Base-by-base conservation (phyloP, 1,140 invertebrate species). In the Drosophila pachea region DNA sequence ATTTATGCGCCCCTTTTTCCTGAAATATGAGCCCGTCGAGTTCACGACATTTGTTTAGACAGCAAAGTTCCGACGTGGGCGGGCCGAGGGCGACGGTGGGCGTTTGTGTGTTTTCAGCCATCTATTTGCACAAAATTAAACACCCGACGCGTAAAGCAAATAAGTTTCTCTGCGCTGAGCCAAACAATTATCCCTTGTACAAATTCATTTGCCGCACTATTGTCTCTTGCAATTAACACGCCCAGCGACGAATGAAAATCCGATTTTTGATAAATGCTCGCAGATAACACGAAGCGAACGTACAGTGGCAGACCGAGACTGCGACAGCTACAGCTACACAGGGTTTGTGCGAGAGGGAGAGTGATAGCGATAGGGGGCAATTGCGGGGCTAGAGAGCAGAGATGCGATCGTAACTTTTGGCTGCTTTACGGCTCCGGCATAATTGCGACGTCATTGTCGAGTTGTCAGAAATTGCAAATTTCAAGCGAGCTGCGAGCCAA, bases 101-200 rank as follows among this genome's bases (percentile, higher is more conserved):
- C 35, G n/a, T 14, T 33, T 12, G 22, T 56, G 59, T 82, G 77
- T 77, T 82, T 84, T 69, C 76, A 66, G 38, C 50, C 68, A 49
- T 86, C 66, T 86, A 81, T 84, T 84, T 84, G 81, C 81, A 84
- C 76, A 84, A 81, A 81, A 84, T 84, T 84, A 86, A 84, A 76
- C 76, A 74, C 73, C 78, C 71, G 29, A 56, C 67, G 74, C 74
- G 74, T 78, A 70, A 52, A 38, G 67, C 55, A 69, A 70, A 70
- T 66, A 76, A 74, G 67, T 60, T 63, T 71, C 40, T 64, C 60
- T 32, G 59, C 12, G 52, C 53, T 67, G 65, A 76, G 79, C 68
- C 79, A 73, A 72, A 70, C 79, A 83, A 83, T 84, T 83, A 84
- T 83, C 73, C 73, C 75, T 83, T 74, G 68, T 84, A 84, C 78